phyloP scores from a whole-genome alignment of 1,140 invertebrate genomes.

The Drosophila lacteicornis region DNA sequence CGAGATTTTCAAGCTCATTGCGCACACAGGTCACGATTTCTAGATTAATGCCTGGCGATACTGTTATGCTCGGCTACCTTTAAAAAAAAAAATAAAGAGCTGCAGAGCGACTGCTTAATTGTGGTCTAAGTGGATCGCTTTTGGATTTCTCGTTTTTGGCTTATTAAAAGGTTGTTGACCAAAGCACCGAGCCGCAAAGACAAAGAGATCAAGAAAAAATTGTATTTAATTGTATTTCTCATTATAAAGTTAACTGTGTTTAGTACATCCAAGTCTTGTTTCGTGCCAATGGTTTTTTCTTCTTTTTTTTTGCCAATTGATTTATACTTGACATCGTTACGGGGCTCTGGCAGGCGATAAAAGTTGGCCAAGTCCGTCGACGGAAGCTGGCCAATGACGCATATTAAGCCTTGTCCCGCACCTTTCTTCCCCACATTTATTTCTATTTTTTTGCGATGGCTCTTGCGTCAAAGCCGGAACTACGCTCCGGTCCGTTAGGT shows the following conservation, averaged over 20 bases:
- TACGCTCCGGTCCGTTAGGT: slow-evolving; percentile 58
- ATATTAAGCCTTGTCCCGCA: slow-evolving; percentile 39
- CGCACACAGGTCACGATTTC: slow-evolving; percentile 50
- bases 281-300: slow-evolving; percentile 19
- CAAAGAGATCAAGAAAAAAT: slow-evolving; percentile 11
- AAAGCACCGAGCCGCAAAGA: slow-evolving; percentile 3
- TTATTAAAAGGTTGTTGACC: slow-evolving; percentile 59
- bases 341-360: slow-evolving; percentile 35
- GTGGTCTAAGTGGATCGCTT: slow-evolving; percentile 45
- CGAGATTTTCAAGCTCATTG: slow-evolving; percentile 29
- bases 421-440: slow-evolving; percentile 10
- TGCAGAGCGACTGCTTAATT: slow-evolving; percentile 37
- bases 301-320: slow-evolving; percentile 51
- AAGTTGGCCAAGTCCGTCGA: slow-evolving; percentile 47
- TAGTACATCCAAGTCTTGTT: slow-evolving; percentile 9
- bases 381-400: slow-evolving; percentile 61
- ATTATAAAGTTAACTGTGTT: slow-evolving; percentile 27
- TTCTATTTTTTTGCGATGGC: slow-evolving; percentile 3
- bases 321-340: slow-evolving; percentile 61
- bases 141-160: slow-evolving; percentile 28
- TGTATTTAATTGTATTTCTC: slow-evolving; percentile 29
- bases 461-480: slow-evolving; percentile 72
- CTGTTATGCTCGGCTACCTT: slow-evolving; percentile 35
- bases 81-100: neutral
- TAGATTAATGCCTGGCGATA: slow-evolving; percentile 53